Base-by-base conservation (phyloP, 2,888 invertebrate genomes). In the Metellina segmentata region DNA sequence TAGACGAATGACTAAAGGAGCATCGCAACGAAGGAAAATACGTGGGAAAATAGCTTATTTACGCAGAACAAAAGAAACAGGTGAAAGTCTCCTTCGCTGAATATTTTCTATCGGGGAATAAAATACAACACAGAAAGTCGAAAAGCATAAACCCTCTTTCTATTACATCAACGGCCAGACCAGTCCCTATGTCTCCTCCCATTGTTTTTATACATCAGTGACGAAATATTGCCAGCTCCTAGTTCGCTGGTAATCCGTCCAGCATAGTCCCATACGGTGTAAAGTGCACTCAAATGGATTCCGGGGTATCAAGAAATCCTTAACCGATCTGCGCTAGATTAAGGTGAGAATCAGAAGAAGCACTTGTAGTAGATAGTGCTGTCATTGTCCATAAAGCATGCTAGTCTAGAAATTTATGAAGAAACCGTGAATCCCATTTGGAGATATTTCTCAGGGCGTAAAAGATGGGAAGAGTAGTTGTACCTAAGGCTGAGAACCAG, bases 271-370 rank as follows among this genome's bases (percentile, higher is more conserved):
- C 75, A 49, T 52, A 71, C 49, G 49, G 79, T 88, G 88, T 87
- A 87, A 87, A 91, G 87, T 91, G 91, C 87, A 72, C 83, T 88
- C 87, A 91, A 91, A 91, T 91, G 87, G 91, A 91, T 91, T 88
- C 53, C 61, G 16, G 69, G 78, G 83, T 20, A 83, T 81, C 71
- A 13, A 11, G 81, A 70, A 81, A 51, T 81, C 91, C 81, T 9
- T 20, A 51, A 75, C 79, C 90, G 87, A 88, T 91, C 77, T 79
- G 81, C 20, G 34, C 78, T 52, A 86, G 91, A 91, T 91, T 91
- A 91, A 83, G 91, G 91, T 78, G 51, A 49, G 69, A 85, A 78
- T 61, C 53, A 71, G 71, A 81, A 74, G 53, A 53, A 61, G 78
- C 53, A 48, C 91, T 82, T 87, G 87, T 87, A 34, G 87, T 83